Evolutionary conservation across 1,140 invertebrate genomes (phyloP).

Genomic region (Bombus fervidus): DNA sequence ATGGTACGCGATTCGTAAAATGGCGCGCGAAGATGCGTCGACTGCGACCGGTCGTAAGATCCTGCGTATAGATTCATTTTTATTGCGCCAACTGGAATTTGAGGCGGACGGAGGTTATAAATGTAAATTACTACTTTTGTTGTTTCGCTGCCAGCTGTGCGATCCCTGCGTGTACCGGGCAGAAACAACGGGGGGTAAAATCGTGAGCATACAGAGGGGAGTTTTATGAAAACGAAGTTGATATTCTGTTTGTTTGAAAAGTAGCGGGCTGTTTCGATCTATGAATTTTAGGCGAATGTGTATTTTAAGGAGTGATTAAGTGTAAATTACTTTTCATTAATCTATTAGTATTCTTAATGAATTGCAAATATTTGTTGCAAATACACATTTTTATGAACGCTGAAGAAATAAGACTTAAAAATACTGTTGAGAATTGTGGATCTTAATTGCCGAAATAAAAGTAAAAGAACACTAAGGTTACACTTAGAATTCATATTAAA

Average conservation of each 20-base stretch:
- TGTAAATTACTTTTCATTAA: not conserved
- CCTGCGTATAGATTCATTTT: not conserved
- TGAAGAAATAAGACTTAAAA: no score
- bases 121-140: constrained; percentile 32
- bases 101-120: constrained; percentile 1
- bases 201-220: not conserved
- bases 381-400: no score
- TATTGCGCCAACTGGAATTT: not conserved
- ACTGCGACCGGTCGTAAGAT: not conserved
- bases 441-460: no score
- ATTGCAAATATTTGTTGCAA: not conserved
- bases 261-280: not conserved
- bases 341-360: not conserved
- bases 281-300: not conserved
- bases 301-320: not conserved
- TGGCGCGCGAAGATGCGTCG: not conserved
- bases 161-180: not conserved
- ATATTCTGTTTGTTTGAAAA: not conserved
- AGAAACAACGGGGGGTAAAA: not conserved
- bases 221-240: not conserved
- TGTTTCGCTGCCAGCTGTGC: constrained; percentile 26
- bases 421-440: no score
- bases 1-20: no score
- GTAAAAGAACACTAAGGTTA: no score
- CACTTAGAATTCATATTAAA: no score